Conservation (phyloP, 2,888 invertebrate genomes). For the Auanema sp. region DNA sequence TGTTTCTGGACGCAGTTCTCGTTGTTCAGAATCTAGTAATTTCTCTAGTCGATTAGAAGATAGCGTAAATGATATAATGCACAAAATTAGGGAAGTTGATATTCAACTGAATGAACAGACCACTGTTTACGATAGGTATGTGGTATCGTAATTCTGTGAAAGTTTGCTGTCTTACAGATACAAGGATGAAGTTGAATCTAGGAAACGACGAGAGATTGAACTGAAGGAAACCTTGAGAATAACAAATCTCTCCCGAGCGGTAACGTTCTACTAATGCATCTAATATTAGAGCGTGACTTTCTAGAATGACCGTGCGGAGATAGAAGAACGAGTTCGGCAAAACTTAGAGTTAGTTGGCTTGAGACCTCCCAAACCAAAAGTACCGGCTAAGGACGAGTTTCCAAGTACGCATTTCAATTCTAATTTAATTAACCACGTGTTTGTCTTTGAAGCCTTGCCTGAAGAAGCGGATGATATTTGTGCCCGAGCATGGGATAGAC, state of each 20-base stretch:
- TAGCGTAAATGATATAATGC: too few relatives aligned
- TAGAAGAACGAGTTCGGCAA: slow-evolving; percentile 10
- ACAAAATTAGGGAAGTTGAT: too few relatives aligned
- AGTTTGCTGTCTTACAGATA: slow-evolving; percentile 5
- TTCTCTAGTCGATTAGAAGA: too few relatives aligned
- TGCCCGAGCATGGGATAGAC: slow-evolving; percentile 39
- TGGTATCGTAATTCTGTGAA: neutral
- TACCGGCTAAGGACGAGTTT: slow-evolving; percentile 26
- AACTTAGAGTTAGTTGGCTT: slow-evolving; percentile 11
- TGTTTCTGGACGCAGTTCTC: too few relatives aligned
- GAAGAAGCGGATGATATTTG: slow-evolving; percentile 28
- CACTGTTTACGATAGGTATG: neutral
- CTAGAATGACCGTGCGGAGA: slow-evolving; percentile 8
- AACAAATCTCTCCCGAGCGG: neutral
- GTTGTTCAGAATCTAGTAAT: too few relatives aligned
- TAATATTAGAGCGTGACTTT: neutral
- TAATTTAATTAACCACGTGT: neutral
- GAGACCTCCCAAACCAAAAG: slow-evolving; percentile 19
- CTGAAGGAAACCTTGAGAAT: slow-evolving; percentile 1
- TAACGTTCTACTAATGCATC: neutral
- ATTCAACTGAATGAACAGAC: too few relatives aligned
- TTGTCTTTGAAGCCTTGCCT: slow-evolving; percentile 41
- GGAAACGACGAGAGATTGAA: slow-evolving; percentile 8
- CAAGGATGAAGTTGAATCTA: neutral
- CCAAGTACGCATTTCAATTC: slow-evolving; percentile 14